phyloP scores from a whole-genome alignment of 2,797 vertebrate genomes.

The Pachyuromys duprasi region DNA sequence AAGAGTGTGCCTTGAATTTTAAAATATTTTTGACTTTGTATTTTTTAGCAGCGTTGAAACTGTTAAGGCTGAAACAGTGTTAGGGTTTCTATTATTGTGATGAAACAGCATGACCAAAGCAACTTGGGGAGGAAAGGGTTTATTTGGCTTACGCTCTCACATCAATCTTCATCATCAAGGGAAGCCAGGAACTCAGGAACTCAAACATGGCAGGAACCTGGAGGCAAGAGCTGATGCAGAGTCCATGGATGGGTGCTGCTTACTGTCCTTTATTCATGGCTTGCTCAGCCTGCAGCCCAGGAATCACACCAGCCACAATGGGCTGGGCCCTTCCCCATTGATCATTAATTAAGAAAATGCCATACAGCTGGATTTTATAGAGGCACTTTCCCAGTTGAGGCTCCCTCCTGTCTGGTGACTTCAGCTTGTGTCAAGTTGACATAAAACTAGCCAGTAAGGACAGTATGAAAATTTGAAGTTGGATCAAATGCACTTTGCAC shows the following conservation, averaged over 20 bases:
- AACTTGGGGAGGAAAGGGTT: not conserved
- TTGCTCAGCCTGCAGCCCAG: not conserved
- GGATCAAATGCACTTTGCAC: not conserved
- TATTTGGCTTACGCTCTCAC: not conserved
- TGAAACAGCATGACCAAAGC: not conserved
- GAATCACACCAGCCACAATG: not conserved
- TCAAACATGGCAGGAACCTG: not conserved
- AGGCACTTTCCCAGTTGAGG: not conserved
- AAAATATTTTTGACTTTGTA: not conserved
- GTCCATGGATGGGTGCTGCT: not conserved
- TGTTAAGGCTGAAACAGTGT: not conserved
- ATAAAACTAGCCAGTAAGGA: not conserved
- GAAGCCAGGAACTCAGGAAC: not conserved
- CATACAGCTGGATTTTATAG: not conserved
- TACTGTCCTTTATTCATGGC: not conserved
- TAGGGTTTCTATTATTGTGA: not conserved
- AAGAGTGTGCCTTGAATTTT: not conserved
- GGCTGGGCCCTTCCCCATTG: too few species aligned
- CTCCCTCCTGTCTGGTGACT: not conserved
- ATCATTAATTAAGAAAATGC: not conserved
- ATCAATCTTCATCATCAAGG: not conserved
- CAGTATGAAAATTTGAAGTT: not conserved
- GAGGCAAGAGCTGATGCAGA: too few species aligned
- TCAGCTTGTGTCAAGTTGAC: not conserved
- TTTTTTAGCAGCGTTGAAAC: not conserved